Evolutionary conservation across 1,140 invertebrate genomes (phyloP).

Genomic region (Lepidurus packardi): DNA sequence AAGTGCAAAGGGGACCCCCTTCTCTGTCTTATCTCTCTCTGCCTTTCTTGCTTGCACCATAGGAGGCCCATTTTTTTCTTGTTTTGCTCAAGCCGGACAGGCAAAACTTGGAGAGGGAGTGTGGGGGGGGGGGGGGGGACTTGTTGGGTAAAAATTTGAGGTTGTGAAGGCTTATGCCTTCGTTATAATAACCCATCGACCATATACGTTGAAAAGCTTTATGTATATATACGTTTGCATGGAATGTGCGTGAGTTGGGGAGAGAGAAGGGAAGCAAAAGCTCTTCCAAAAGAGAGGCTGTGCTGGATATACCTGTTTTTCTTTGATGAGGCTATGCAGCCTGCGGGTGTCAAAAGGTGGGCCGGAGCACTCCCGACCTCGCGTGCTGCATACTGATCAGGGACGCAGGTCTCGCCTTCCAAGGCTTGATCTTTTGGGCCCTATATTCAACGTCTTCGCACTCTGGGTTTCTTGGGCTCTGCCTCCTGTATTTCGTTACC

Average conservation of each 20-base stretch:
- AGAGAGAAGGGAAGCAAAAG: not conserved
- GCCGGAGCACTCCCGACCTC: constrained; percentile 32
- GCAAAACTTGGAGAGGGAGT: not conserved
- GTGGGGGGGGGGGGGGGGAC: not conserved
- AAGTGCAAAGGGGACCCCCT: not conserved
- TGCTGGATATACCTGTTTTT: constrained; percentile 10
- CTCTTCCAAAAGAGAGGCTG: not conserved
- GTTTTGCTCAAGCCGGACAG: not conserved
- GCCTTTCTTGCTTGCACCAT: not conserved
- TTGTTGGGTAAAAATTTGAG: constrained; percentile 5
- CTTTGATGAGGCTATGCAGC: constrained; percentile 5
- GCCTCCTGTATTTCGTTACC: constrained; percentile 15
- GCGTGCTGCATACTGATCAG: constrained; percentile 35
- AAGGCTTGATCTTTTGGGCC: not conserved
- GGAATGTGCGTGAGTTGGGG: constrained; percentile 7
- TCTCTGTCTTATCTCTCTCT: not conserved
- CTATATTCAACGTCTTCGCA: not conserved
- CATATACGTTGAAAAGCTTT: not conserved
- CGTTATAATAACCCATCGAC: constrained; percentile 3
- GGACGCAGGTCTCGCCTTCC: not conserved
- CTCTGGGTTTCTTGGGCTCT: not conserved
- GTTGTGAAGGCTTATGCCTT: constrained; percentile 11
- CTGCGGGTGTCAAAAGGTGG: constrained; percentile 30
- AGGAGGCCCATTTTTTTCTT: constrained; percentile 21
- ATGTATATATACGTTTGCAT: not conserved